Evolutionary conservation across 2,888 invertebrate genomes (phyloP).

Genomic region (Anthophora plumipes): DNA sequence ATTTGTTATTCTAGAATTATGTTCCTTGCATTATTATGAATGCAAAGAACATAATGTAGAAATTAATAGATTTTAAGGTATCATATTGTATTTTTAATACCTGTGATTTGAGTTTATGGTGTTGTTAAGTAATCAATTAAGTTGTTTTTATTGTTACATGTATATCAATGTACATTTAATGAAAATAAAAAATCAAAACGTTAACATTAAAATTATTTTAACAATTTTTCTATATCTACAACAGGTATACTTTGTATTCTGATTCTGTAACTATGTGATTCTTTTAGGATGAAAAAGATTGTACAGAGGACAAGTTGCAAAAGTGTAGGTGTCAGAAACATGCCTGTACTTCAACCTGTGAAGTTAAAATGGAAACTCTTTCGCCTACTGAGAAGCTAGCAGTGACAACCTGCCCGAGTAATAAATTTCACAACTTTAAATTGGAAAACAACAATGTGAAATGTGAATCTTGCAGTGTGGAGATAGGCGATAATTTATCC

Average conservation of each 20-base stretch:
- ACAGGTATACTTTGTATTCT: not conserved
- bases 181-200: not conserved
- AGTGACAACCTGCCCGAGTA: constrained; percentile 67
- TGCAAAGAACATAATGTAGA: not conserved
- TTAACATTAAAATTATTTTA: not conserved
- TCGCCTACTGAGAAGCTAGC: constrained; percentile 79
- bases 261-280: not conserved
- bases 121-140: not conserved
- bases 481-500: constrained; percentile 76
- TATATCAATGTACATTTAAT: not conserved
- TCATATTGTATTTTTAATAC: too few species aligned
- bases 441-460: constrained; percentile 83
- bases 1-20: not conserved
- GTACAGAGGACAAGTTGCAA: constrained; percentile 75
- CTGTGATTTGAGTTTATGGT: not conserved
- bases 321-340: constrained; percentile 80
- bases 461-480: constrained; percentile 81
- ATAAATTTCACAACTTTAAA: constrained; percentile 76
- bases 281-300: constrained; percentile 77
- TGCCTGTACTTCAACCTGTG: constrained; percentile 80
- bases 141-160: not conserved
- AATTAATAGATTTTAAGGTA: not conserved
- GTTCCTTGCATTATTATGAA: not conserved
- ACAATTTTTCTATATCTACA: not conserved
- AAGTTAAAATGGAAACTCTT: constrained; percentile 81